Evolutionary conservation across 2,888 invertebrate genomes (phyloP).

Genomic region (Meta bourneti): DNA sequence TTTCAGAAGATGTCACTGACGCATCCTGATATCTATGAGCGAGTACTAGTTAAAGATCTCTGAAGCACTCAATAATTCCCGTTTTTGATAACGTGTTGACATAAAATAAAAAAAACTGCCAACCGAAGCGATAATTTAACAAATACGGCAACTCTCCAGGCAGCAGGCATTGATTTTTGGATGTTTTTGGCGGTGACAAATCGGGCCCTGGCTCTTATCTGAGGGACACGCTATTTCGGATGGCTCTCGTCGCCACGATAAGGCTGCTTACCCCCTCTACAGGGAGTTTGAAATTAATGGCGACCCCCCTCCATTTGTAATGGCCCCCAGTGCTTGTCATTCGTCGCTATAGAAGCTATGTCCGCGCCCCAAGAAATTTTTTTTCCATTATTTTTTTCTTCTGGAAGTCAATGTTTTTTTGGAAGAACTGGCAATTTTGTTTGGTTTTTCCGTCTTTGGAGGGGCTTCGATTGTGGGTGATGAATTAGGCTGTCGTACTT

Average conservation of each 20-base stretch:
- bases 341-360: slow-evolving; percentile 42
- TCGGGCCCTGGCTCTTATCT: slow-evolving; percentile 62
- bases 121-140: background rate
- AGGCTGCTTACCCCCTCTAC: slow-evolving; percentile 34
- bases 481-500: slow-evolving; percentile 55
- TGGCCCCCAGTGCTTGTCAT: slow-evolving; percentile 50
- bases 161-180: slow-evolving; percentile 64
- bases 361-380: slow-evolving; percentile 35
- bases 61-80: background rate
- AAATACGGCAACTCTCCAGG: background rate
- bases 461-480: slow-evolving; percentile 57
- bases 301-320: slow-evolving; percentile 58
- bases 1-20: too few relatives aligned
- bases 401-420: slow-evolving; percentile 36
- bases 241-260: slow-evolving; percentile 59
- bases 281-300: slow-evolving; percentile 73
- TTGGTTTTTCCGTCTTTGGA: slow-evolving; percentile 30
- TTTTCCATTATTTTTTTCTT: slow-evolving; percentile 19
- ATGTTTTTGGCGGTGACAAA: slow-evolving; percentile 68
- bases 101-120: background rate
- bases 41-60: background rate
- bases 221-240: slow-evolving; percentile 62
- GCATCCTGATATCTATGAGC: too few relatives aligned
- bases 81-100: background rate
- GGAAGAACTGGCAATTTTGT: slow-evolving; percentile 43